phyloP scores from a whole-genome alignment of 1,140 invertebrate genomes.

The Zophobas morio region DNA sequence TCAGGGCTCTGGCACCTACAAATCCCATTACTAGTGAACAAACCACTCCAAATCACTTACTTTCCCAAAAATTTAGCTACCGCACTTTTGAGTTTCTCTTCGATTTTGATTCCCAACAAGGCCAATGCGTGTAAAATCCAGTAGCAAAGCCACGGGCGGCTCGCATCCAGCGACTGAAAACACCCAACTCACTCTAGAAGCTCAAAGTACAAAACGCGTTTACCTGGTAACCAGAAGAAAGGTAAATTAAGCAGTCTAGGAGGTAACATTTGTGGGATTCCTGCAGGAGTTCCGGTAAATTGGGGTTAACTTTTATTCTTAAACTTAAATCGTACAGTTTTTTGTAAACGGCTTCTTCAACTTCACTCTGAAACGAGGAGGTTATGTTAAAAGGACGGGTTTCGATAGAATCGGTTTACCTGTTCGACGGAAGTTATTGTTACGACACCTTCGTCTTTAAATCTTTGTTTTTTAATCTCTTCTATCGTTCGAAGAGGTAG shows the following conservation, averaged over 20 bases:
- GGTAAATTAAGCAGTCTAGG: slow-evolving; percentile 76
- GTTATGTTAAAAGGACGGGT: slow-evolving; percentile 30
- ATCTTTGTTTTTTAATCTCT: slow-evolving; percentile 57
- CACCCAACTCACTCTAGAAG: slow-evolving; percentile 29
- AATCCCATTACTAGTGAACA: slow-evolving; percentile 46
- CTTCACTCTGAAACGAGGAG: slow-evolving; percentile 53
- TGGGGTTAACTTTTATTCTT: slow-evolving; percentile 55
- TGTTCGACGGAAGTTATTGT: slow-evolving; percentile 74
- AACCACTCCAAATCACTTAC: slow-evolving; percentile 62
- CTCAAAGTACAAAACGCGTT: slow-evolving; percentile 50
- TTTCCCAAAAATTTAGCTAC: slow-evolving; percentile 79
- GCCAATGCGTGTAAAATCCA: slow-evolving; percentile 95
- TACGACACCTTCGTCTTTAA: slow-evolving; percentile 68
- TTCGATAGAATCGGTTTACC: slow-evolving; percentile 65
- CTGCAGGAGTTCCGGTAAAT: slow-evolving; percentile 75
- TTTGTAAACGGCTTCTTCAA: slow-evolving; percentile 59
- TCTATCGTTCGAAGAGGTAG: slow-evolving; percentile 51
- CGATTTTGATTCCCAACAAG: slow-evolving; percentile 82
- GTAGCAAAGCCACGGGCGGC: slow-evolving; percentile 94
- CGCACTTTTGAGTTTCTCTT: slow-evolving; percentile 74
- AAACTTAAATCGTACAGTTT: slow-evolving; percentile 56
- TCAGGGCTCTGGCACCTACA: slow-evolving; percentile 82
- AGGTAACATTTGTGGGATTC: slow-evolving; percentile 79
- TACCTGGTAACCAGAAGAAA: slow-evolving; percentile 81
- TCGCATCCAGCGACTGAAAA: slow-evolving; percentile 88